These are phyloP conservation scores for Tinea pellionella DNA, from an alignment of 2,888 invertebrate species.

Conservation along the genomic window DNA sequence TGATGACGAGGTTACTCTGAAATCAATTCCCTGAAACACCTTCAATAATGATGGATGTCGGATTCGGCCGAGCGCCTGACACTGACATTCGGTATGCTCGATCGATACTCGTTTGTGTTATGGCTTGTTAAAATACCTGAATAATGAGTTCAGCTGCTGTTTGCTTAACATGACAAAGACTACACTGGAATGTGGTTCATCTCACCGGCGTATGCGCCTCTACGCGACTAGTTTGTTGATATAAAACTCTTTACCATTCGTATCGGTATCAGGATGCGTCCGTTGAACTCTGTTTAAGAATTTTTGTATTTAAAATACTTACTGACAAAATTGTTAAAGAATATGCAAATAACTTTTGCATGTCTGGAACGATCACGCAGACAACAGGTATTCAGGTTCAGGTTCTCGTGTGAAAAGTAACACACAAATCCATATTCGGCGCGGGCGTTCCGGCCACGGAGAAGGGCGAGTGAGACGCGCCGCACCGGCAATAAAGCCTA, in stretches of 20 bases:
- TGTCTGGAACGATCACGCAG: not conserved
- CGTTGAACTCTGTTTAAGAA: slow-evolving; percentile 21
- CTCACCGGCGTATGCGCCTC: slow-evolving; percentile 38
- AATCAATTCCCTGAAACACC: slow-evolving; percentile 12
- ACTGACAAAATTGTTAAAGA: not conserved
- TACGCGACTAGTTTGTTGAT: slow-evolving; percentile 25
- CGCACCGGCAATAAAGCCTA: slow-evolving; percentile 52
- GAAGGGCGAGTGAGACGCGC: slow-evolving; percentile 17
- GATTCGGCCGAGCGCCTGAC: not conserved
- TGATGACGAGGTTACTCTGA: slow-evolving; percentile 23
- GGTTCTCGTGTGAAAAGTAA: slow-evolving; percentile 40
- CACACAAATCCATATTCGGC: slow-evolving; percentile 31
- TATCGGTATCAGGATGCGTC: slow-evolving; percentile 52
- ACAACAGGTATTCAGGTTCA: not conserved
- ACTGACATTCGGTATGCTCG: not conserved
- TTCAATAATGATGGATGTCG: not conserved
- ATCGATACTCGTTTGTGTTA: slow-evolving; percentile 27
- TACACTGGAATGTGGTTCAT: slow-evolving; percentile 48
- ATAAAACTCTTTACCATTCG: slow-evolving; percentile 42
- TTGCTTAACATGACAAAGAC: slow-evolving; percentile 63
- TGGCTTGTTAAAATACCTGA: slow-evolving; percentile 63
- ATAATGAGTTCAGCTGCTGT: slow-evolving; percentile 48
- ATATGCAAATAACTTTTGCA: not conserved
- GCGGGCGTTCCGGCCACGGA: slow-evolving; percentile 20
- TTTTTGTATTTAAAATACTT: not conserved